These are phyloP conservation scores for Sinopyrophorus schimmeli DNA, from an alignment of 2,888 invertebrate species.

Conservation along the genomic window DNA sequence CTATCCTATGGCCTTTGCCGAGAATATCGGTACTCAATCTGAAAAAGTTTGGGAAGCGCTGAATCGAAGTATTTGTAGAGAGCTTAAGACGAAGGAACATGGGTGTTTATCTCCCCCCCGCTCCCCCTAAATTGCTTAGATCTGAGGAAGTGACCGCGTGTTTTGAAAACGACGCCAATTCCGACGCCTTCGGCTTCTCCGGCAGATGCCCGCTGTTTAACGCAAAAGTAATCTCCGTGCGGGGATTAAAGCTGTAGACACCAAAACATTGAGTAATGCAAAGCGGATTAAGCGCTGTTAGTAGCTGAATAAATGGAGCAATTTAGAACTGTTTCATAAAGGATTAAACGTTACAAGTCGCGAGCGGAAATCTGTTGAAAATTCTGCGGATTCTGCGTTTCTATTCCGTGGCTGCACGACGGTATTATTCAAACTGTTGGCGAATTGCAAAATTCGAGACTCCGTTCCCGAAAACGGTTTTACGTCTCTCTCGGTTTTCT, in stretches of 20 bases:
- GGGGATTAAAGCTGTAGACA: constrained; percentile 38
- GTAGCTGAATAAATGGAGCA: constrained; percentile 45
- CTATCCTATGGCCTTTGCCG: too few relatives aligned
- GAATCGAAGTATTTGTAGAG: too few relatives aligned
- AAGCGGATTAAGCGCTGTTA: constrained; percentile 44
- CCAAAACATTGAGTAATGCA: constrained; percentile 40
- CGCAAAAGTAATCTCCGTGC: constrained; percentile 35
- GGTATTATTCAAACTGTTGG: constrained; percentile 19
- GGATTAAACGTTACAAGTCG: constrained; percentile 36
- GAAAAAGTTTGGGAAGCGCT: too few relatives aligned
- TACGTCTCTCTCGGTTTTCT: constrained; percentile 35
- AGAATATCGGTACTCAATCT: too few relatives aligned
- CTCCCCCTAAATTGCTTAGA: too few relatives aligned
- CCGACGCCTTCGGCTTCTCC: constrained; percentile 6
- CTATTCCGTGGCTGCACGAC: constrained; percentile 10
- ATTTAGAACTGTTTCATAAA: constrained; percentile 40
- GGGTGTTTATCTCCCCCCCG: too few relatives aligned
- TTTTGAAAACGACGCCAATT: background rate
- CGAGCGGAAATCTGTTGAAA: constrained; percentile 24
- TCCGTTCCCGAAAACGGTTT: constrained; percentile 20
- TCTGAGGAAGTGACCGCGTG: constrained; percentile 10
- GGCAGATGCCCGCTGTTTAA: constrained; percentile 32
- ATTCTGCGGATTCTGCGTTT: constrained; percentile 27
- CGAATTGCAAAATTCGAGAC: constrained; percentile 27
- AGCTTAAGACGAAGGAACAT: too few relatives aligned